Conservation (phyloP, 1,140 invertebrate genomes). For the Bicyclus anynana region DNA sequence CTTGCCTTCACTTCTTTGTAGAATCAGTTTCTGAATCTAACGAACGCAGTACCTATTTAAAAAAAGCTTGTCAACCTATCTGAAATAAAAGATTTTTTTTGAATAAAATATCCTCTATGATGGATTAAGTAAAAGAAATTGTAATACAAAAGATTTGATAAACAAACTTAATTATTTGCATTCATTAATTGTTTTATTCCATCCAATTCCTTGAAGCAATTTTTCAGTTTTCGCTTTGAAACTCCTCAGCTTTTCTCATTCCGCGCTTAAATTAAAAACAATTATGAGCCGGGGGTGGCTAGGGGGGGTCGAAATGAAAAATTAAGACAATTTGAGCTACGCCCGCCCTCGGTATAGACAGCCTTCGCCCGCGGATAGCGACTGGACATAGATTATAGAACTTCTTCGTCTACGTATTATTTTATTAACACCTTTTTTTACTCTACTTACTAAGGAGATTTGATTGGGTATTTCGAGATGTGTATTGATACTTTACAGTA, state of each 20-base stretch:
- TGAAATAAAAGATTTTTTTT: too few species aligned
- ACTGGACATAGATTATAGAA: conserved; percentile 33
- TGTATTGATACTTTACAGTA: too few species aligned
- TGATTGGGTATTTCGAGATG: too few species aligned
- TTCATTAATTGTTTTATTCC: neutral
- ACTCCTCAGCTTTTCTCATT: conserved; percentile 55
- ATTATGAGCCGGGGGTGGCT: conserved; percentile 50
- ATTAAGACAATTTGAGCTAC: conserved; percentile 71
- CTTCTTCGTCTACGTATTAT: neutral
- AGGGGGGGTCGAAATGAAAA: conserved; percentile 62
- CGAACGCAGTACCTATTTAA: too few species aligned
- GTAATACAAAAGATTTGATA: neutral
- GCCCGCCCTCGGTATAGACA: conserved; percentile 47
- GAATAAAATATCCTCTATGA: too few species aligned
- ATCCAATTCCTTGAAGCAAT: conserved; percentile 36
- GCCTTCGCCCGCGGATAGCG: conserved; percentile 11
- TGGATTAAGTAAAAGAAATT: too few species aligned
- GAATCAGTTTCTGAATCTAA: too few species aligned
- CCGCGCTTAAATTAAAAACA: conserved; percentile 71
- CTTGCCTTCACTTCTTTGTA: too few species aligned
- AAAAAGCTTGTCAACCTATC: too few species aligned
- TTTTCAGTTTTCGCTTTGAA: conserved; percentile 59
- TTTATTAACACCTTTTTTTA: too few species aligned
- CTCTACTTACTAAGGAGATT: too few species aligned
- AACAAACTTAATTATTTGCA: neutral